Evolutionary conservation across 2,888 invertebrate genomes (phyloP).

Genomic region (Sipha maydis): DNA sequence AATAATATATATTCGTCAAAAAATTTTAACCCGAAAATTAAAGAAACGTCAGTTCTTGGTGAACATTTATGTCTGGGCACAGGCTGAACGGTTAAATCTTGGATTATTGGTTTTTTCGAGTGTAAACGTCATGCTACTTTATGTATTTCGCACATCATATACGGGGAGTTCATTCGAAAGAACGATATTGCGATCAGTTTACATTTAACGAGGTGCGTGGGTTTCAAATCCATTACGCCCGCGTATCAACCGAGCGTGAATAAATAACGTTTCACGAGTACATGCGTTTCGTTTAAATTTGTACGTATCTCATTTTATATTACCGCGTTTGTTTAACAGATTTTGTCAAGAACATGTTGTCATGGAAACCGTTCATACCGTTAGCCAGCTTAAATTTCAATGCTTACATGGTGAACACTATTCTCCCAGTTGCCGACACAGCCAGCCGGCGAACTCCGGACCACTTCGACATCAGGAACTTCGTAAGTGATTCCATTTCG

Average conservation of each 20-base stretch:
- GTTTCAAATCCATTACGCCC: constrained; percentile 13
- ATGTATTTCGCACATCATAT: neutral
- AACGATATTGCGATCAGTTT: neutral
- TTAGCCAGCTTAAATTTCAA: constrained; percentile 66
- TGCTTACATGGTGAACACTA: constrained; percentile 72
- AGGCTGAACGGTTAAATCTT: no score
- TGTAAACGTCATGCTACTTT: no score
- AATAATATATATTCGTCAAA: no score
- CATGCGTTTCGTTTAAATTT: no score
- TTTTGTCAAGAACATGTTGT: constrained; percentile 61
- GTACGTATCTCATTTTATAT: neutral
- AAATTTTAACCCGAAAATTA: no score
- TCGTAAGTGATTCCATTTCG: constrained; percentile 36
- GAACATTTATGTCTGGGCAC: no score
- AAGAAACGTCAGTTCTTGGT: no score
- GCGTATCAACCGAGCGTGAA: no score
- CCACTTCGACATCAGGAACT: constrained; percentile 51
- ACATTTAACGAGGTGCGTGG: neutral
- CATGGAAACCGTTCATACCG: constrained; percentile 62
- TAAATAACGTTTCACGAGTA: no score
- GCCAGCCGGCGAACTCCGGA: constrained; percentile 68
- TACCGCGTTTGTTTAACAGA: constrained; percentile 47
- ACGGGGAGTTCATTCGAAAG: neutral
- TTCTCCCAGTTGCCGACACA: constrained; percentile 70
- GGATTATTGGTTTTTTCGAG: no score